phyloP scores from a whole-genome alignment of 2,797 vertebrate genomes.

The Craterocephalus amniculus region DNA sequence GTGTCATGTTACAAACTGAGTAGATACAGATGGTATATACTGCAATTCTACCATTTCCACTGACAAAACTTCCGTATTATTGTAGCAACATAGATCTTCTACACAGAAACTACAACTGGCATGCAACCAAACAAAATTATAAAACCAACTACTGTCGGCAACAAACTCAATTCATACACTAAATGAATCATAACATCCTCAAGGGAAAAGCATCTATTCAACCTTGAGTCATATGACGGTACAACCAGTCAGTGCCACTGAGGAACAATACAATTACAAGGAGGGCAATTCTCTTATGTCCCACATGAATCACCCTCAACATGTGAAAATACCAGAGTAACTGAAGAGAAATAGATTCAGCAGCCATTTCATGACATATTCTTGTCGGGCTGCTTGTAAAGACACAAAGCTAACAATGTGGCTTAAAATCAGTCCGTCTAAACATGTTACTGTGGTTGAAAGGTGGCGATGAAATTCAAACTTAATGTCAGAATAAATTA shows the following conservation, averaged over 20 bases:
- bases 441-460: too few relatives aligned
- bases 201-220: constrained; percentile 7
- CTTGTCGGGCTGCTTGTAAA: not conserved
- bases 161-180: constrained; percentile 2
- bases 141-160: constrained; percentile 6
- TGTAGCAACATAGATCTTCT: too few relatives aligned
- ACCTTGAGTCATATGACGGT: not conserved
- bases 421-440: not conserved
- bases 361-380: not conserved
- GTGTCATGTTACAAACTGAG: too few relatives aligned
- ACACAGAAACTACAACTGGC: not conserved
- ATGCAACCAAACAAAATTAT: constrained; percentile 13
- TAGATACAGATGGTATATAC: not conserved
- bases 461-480: not conserved
- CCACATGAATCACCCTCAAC: not conserved
- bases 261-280: not conserved
- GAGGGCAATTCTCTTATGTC: not conserved
- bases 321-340: not conserved
- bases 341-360: not conserved
- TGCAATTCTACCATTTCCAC: not conserved
- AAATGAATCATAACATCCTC: constrained; percentile 18
- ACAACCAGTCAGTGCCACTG: constrained; percentile 1
- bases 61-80: not conserved
- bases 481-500: too few relatives aligned
- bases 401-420: not conserved